Evolutionary conservation across 2,888 invertebrate genomes (phyloP), one percentile per base, ranked within the genome.

Genomic region (Ptychoptera contaminata): DNA sequence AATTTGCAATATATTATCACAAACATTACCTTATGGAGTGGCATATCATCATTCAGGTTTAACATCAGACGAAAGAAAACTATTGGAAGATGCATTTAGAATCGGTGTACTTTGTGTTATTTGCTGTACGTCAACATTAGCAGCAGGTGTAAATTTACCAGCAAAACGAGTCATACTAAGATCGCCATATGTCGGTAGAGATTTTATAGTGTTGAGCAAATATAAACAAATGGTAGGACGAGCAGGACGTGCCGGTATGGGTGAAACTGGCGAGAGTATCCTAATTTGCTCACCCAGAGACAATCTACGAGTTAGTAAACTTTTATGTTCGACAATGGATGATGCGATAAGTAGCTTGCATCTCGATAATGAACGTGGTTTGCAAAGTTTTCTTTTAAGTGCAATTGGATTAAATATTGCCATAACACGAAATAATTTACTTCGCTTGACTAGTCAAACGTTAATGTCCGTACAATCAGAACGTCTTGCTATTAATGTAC

Each of bases 161-260:
- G 94, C 94, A 1, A 77, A 79, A 65, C 74, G 93, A 57, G 88
- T 94, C 0, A 80, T 96, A 42, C 67, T 96, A 51, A 73, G 93
- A 49, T 79, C 85, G 42, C 93, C 94, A 0, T 82, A 76, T 55
- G 74, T 93, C 38, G 94, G 86, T 0, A 68, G 70, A 34, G 73
- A 75, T 15, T 79, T 83, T 56, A 67, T 96, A 48, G 75, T 77
- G 42, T 69, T 82, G 16, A 80, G 81, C 50, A 76, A 77, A 51
- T 97, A 97, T 65, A 83, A 91, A 50, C 97, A 97, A 74, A 97
- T 97, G 96, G 77, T 79, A 44, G 96, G 96, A 2, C 70, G 96
- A 43, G 96, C 96, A 6, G 96, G 96, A 1, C 73, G 96, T 47
- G 86, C 93, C 1, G 94, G 94, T 1, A 71, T 88, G 51, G 82